Percentiles rank a stretch among this genome's conserved stretches.
phyloP scores from a whole-genome alignment of 2,113 vertebrate genomes.

The Piaya cayana region DNA sequence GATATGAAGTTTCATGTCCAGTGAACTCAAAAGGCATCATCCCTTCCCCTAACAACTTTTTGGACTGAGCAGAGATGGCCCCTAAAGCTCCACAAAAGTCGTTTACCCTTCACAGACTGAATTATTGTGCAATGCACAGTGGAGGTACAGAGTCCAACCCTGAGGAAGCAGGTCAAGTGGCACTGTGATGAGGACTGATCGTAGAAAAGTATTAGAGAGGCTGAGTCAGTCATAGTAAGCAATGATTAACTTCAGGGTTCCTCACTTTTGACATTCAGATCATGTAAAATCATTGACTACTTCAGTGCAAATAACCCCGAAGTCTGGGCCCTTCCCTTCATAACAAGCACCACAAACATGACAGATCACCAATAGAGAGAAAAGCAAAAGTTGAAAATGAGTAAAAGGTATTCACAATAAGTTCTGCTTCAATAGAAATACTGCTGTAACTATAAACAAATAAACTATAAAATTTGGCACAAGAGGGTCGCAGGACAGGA shows the following conservation, averaged over 20 bases:
- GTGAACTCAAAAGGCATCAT: not conserved
- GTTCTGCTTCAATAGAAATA: not conserved
- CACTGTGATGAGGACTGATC: not conserved
- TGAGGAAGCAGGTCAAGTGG: slow-evolving; percentile 24
- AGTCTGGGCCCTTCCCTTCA: not conserved
- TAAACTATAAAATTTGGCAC: not conserved
- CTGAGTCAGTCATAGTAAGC: slow-evolving; percentile 23
- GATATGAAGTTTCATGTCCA: not conserved
- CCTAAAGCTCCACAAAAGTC: not conserved
- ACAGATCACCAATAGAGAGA: not conserved
- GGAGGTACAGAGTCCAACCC: not conserved
- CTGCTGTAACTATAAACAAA: not conserved
- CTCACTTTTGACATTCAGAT: slow-evolving; percentile 27
- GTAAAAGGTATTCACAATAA: not conserved
- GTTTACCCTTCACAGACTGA: not conserved
- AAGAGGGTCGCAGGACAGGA: not conserved
- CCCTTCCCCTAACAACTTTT: accelerated
- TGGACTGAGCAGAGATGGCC: not conserved
- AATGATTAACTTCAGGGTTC: not conserved
- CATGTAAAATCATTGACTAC: not conserved
- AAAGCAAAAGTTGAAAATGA: not conserved
- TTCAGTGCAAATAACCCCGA: not conserved
- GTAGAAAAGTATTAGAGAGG: not conserved
- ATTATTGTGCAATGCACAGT: not conserved
- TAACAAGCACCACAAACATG: not conserved